Conservation (phyloP, 37 sponge, comb jelly and placozoan genomes). For the Chondrilla cf. caribensis region DNA sequence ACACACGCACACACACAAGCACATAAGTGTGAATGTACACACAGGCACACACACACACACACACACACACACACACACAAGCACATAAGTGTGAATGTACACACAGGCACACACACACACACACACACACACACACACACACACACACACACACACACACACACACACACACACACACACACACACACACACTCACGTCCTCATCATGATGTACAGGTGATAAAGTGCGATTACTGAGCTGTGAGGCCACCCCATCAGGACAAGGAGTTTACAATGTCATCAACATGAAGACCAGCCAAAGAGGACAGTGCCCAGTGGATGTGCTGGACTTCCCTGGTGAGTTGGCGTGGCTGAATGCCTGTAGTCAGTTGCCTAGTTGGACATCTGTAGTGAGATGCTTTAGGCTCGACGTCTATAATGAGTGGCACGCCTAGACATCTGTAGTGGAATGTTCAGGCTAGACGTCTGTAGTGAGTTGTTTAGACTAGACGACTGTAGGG, state of each 20-base stretch:
- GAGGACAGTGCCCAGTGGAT: constrained; percentile 39
- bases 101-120: too few relatives aligned
- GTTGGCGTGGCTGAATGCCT: background rate
- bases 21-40: too few relatives aligned
- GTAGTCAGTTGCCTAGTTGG: background rate
- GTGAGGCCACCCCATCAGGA: constrained; percentile 34
- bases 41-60: too few relatives aligned
- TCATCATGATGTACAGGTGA: constrained; percentile 41
- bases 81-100: too few relatives aligned
- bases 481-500: background rate
- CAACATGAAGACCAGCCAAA: constrained; percentile 14
- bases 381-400: background rate
- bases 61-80: too few relatives aligned
- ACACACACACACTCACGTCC: too few relatives aligned
- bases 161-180: too few relatives aligned
- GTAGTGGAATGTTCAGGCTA: background rate
- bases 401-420: background rate
- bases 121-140: too few relatives aligned
- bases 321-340: constrained; percentile 16
- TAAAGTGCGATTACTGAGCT: constrained; percentile 19
- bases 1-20: too few relatives aligned
- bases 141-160: too few relatives aligned
- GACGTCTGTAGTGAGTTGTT: too few relatives aligned
- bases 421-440: background rate
- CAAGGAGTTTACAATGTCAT: constrained; percentile 30